Conservation (phyloP, 2,888 invertebrate species). For the Parnassius smintheus region DNA sequence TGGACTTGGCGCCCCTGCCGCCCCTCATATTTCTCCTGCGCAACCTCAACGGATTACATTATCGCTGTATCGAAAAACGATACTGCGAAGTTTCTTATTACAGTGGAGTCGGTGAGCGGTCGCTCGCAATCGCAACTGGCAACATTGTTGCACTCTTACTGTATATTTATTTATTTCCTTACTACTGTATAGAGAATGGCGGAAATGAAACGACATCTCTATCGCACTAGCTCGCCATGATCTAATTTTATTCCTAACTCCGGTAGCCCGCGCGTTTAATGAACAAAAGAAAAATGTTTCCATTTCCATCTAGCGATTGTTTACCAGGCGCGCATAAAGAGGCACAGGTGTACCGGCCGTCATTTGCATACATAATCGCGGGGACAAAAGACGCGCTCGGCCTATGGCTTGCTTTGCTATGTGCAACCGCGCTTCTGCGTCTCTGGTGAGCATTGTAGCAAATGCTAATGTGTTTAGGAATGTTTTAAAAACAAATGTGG, state of each 20-base stretch:
- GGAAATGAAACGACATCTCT: slow-evolving; percentile 7
- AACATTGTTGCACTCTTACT: not conserved
- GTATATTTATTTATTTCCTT: not conserved
- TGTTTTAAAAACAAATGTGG: slow-evolving; percentile 51
- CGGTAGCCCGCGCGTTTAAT: slow-evolving; percentile 11
- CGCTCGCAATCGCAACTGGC: not conserved
- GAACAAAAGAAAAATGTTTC: slow-evolving; percentile 35
- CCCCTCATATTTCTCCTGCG: not conserved
- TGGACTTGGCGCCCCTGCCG: too few species aligned
- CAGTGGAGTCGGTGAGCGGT: not conserved
- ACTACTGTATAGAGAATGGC: not conserved
- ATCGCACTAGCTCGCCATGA: not conserved
- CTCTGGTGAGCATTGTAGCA: slow-evolving; percentile 67
- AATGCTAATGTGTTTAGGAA: slow-evolving; percentile 69
- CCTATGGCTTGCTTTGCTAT: slow-evolving; percentile 42
- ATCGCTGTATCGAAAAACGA: slow-evolving; percentile 2
- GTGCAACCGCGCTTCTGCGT: slow-evolving; percentile 45
- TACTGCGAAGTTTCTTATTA: not conserved
- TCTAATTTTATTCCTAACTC: slow-evolving; percentile 5
- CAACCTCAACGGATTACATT: not conserved
- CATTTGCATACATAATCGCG: slow-evolving; percentile 66
- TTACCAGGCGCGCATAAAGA: slow-evolving; percentile 65
- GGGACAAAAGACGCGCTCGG: slow-evolving; percentile 56
- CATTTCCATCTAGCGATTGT: slow-evolving; percentile 65
- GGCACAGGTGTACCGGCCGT: slow-evolving; percentile 54